These are phyloP conservation scores for Pedicia rivosa DNA, from an alignment of 2,888 invertebrate genomes.

Conservation along the genomic window DNA sequence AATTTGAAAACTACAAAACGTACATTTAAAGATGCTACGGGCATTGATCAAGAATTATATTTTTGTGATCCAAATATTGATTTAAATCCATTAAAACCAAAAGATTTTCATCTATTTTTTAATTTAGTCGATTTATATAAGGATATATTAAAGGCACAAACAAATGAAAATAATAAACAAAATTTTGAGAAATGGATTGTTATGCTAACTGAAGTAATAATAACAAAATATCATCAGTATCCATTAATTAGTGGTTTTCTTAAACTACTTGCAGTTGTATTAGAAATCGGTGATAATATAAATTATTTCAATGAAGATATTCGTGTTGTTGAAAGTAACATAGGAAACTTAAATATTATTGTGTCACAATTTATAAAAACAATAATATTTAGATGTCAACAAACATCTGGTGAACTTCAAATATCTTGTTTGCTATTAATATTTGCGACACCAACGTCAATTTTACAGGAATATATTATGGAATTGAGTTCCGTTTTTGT, in stretches of 20 bases:
- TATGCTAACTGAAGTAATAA: slow-evolving; percentile 34
- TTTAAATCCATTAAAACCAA: slow-evolving; percentile 30
- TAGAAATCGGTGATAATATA: slow-evolving; percentile 31
- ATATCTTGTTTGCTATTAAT: slow-evolving; percentile 41
- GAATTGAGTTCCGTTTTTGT: slow-evolving; percentile 26
- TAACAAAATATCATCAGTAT: slow-evolving; percentile 36
- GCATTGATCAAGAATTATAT: slow-evolving; percentile 15
- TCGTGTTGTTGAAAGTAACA: slow-evolving; percentile 18
- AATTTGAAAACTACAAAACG: slow-evolving; percentile 30
- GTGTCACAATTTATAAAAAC: slow-evolving; percentile 21
- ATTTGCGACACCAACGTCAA: slow-evolving; percentile 35
- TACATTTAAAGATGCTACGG: slow-evolving; percentile 13
- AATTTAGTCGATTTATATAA: slow-evolving; percentile 46
- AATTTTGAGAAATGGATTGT: slow-evolving; percentile 29
- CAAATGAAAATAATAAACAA: slow-evolving; percentile 16
- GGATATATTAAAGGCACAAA: slow-evolving; percentile 32
- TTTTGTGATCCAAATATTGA: slow-evolving; percentile 24
- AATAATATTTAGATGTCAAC: slow-evolving; percentile 17
- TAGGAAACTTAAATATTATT: slow-evolving; percentile 29
- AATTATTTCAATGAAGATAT: slow-evolving; percentile 23
- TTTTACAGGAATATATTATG: slow-evolving; percentile 31
- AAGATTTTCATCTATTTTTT: slow-evolving; percentile 48
- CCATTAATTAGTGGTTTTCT: slow-evolving; percentile 53
- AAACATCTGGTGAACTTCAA: slow-evolving; percentile 36
- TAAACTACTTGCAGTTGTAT: slow-evolving; percentile 36